These are phyloP conservation scores for Silurus asotus DNA, from an alignment of 2,113 vertebrate genomes.

Conservation along the genomic window DNA sequence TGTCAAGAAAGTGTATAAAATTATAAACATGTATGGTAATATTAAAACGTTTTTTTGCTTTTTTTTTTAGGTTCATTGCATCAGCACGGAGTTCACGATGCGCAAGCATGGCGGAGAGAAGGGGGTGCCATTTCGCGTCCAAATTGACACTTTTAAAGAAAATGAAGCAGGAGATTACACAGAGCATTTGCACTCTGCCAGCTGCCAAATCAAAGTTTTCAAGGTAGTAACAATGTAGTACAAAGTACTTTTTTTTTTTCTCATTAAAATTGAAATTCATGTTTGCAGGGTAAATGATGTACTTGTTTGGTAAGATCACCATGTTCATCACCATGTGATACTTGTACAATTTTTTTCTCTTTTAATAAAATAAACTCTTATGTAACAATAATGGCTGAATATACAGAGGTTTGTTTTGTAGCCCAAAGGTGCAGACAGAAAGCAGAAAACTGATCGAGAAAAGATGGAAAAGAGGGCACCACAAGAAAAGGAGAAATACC, in stretches of 20 bases:
- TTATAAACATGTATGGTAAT: not conserved
- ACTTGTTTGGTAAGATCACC: not conserved
- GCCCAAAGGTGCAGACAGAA: constrained; percentile 98
- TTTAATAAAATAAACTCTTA: not conserved
- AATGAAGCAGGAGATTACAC: constrained; percentile 90
- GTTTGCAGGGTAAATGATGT: not conserved
- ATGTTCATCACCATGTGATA: not conserved
- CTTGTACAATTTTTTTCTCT: not conserved
- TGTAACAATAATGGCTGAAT: not conserved
- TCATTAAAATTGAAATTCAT: too few relatives aligned
- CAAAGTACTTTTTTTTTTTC: too few relatives aligned
- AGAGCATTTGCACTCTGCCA: constrained; percentile 94
- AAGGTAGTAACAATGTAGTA: constrained; percentile 76
- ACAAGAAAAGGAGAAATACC: constrained; percentile 97
- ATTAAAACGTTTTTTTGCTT: not conserved
- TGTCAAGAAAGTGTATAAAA: not conserved
- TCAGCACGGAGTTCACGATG: constrained; percentile 99
- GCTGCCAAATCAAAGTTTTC: constrained; percentile 99
- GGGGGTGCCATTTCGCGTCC: constrained; percentile 93
- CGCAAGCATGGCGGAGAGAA: constrained; percentile 97
- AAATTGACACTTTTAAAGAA: constrained; percentile 96
- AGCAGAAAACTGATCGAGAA: constrained; percentile 95
- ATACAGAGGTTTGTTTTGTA: constrained; percentile 55
- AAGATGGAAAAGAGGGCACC: constrained; percentile 98
- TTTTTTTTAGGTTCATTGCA: constrained; percentile 88